Evolutionary conservation across 35 echinoderm and acorn worm species (phyloP).

Genomic region (Ophioderma brevispina): DNA sequence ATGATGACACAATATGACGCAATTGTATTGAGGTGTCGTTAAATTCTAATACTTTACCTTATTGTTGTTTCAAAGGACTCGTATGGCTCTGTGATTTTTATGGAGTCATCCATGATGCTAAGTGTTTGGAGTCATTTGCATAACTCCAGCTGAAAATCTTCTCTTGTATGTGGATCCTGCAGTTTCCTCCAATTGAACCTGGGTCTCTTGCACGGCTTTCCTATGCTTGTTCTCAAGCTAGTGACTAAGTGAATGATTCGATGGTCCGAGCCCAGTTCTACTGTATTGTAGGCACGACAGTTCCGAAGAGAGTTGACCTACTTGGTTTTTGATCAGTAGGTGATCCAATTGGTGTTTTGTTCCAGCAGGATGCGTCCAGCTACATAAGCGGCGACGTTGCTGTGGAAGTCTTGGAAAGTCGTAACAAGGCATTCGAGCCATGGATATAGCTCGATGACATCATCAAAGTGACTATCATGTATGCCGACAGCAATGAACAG

Average conservation of each 20-base stretch:
- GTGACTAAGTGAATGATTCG: slow-evolving; percentile 3
- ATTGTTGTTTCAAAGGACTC: slow-evolving; percentile 16
- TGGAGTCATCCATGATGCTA: background rate
- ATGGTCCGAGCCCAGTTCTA: slow-evolving; percentile 12
- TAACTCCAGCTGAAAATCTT: slow-evolving; percentile 17
- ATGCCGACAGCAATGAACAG: no score
- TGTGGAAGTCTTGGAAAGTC: slow-evolving; percentile 39
- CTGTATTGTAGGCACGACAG: slow-evolving; percentile 37
- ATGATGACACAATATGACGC: no score
- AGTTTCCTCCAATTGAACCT: slow-evolving; percentile 42
- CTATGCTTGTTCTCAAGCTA: slow-evolving; percentile 23
- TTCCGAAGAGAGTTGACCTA: slow-evolving; percentile 24
- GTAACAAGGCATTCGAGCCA: no score
- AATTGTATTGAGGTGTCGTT: no score
- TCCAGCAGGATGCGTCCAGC: slow-evolving; percentile 31
- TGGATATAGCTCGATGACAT: no score
- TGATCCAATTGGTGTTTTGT: slow-evolving; percentile 33
- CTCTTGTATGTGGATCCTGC: slow-evolving; percentile 11
- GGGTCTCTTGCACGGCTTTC: slow-evolving; percentile 35
- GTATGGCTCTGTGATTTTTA: slow-evolving; percentile 13
- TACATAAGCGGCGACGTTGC: background rate
- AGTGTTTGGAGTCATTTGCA: slow-evolving; percentile 28
- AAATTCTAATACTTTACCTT: background rate
- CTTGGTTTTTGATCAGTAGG: slow-evolving; percentile 31
- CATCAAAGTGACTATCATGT: no score